Evolutionary conservation across 1,140 invertebrate species (phyloP), one percentile per base, ranked within the genome.

Genomic region (Ips nitidus): DNA sequence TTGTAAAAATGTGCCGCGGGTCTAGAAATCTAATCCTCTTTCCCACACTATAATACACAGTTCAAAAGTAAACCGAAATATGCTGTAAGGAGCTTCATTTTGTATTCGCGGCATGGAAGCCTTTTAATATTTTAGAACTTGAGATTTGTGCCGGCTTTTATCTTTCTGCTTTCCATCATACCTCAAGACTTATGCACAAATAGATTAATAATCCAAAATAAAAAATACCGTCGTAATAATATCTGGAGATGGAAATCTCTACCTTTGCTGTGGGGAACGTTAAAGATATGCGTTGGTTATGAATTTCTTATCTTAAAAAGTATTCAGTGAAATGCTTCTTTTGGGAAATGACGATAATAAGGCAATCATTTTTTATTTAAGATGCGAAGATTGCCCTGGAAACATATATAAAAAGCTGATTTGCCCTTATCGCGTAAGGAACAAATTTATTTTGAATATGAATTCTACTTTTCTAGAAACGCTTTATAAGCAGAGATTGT

Each of bases 121-220:
- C 42, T 66, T 66, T 66, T 66, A 66, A 66, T 66, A 66, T 66
- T 66, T 66, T 58, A 56, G 53, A 56, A 65, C 52, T 65, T 66
- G 5, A 66, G 64, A 66, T 66, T 66, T 66, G 53, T 66, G 53
- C 53, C 64, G 55, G 52, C 43, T 58, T 58, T 66, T 66, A 66
- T 66, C 64, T 66, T 36, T 52, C 42, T 40, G 41, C 58, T 42
- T 58, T 66, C 52, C 55, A 57, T 66, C 64, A 66, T 58, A 66
- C 58, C 58, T 66, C 50, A 66, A 3, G 55, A 57, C 64, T 58
- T 47, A 7, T 66, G 53, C 50, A 43, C 42, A 66, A 66, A 66
- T 66, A 66, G 64, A 66, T 66, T 66, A 66, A 66, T 66, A 66
- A 66, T 53, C 37, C 45, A 66, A 66, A 66, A 66, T 57, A 42